phyloP scores from a whole-genome alignment of 30 jellyfish, hydroid and myxozoan species.

The Mastigias papua region DNA sequence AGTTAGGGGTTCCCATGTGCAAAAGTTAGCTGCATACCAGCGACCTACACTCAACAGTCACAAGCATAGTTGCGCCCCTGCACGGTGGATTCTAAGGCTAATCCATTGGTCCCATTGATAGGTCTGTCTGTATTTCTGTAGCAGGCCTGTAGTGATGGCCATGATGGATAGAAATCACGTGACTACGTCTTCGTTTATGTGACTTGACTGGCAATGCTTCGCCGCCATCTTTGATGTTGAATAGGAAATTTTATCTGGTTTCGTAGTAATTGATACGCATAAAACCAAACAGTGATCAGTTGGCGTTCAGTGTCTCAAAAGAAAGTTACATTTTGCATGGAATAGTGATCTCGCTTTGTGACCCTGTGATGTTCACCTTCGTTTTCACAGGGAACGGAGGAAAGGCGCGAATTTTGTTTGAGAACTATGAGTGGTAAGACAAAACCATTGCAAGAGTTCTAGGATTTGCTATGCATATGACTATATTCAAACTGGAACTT shows the following conservation, averaged over 20 bases:
- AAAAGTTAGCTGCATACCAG: no score
- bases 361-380: conserved; percentile 61
- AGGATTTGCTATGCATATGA: not conserved
- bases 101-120: no score
- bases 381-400: conserved; percentile 82
- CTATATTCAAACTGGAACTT: not conserved
- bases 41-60: no score
- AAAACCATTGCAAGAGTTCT: not conserved
- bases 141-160: no score
- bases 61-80: no score
- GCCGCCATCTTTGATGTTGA: not conserved
- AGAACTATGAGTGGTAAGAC: conserved; percentile 26
- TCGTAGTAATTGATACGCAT: not conserved
- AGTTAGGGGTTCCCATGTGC: no score
- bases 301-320: not conserved
- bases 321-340: not conserved
- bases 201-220: not conserved
- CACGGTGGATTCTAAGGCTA: no score
- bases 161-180: not conserved
- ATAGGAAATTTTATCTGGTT: not conserved
- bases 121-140: no score
- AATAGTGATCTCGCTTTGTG: conserved; percentile 39
- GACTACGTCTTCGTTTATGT: not conserved
- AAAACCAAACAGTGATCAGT: not conserved
- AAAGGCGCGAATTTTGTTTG: conserved; percentile 58